Percentiles rank a stretch among this genome's conserved stretches.
Conservation (phyloP, 2,113 vertebrate genomes). For the Silurus asotus region DNA sequence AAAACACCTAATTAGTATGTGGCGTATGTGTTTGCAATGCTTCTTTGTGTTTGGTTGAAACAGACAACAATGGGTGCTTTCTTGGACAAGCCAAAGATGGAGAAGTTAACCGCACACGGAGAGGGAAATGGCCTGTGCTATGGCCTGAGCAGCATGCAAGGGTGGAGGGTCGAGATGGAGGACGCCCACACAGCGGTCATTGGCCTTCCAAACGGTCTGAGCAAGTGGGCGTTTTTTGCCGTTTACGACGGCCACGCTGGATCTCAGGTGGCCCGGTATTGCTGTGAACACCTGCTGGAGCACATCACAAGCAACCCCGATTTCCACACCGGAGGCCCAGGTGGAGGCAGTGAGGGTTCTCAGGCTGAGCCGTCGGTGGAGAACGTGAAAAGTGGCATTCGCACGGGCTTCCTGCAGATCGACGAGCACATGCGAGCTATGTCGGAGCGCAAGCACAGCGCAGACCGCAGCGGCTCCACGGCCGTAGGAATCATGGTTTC, state of each 20-base stretch:
- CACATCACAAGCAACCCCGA: constrained; percentile 89
- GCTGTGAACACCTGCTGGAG: constrained; percentile 85
- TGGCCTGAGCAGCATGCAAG: constrained; percentile 87
- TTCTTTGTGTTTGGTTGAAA: constrained; percentile 2
- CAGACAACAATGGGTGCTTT: constrained; percentile 82
- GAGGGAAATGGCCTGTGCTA: constrained; percentile 84
- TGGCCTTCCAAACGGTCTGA: constrained; percentile 82
- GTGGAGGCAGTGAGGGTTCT: constrained; percentile 64
- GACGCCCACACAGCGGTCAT: constrained; percentile 87
- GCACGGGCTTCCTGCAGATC: constrained; percentile 91
- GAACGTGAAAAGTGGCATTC: constrained; percentile 87
- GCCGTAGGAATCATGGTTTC: constrained; percentile 87
- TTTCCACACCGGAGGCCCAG: constrained; percentile 72
- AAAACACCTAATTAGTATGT: background rate
- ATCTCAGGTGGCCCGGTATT: constrained; percentile 87
- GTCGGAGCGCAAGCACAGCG: constrained; percentile 85
- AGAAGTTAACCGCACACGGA: constrained; percentile 87
- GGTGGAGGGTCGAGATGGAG: constrained; percentile 91
- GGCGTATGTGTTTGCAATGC: background rate
- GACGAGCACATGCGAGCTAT: constrained; percentile 90
- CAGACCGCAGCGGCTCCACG: constrained; percentile 88
- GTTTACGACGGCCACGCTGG: constrained; percentile 89
- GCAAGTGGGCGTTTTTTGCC: constrained; percentile 87
- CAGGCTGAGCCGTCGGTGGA: constrained; percentile 81
- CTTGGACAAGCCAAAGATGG: constrained; percentile 95